These are phyloP conservation scores for Amblyornis subalaris DNA, from an alignment of 2,113 vertebrate genomes.

Conservation along the genomic window DNA sequence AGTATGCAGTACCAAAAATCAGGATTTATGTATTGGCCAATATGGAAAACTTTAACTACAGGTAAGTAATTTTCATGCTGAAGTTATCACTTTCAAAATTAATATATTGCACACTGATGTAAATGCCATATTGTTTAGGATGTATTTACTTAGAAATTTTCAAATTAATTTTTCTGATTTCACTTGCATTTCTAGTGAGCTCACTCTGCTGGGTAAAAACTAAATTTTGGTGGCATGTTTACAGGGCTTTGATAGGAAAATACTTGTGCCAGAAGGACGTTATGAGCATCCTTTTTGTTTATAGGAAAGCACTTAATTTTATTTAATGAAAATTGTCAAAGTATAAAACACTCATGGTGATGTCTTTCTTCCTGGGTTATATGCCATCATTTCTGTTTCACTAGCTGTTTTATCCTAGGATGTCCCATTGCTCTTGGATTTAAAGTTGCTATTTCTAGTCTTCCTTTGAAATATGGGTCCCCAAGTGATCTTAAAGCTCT, in stretches of 20 bases:
- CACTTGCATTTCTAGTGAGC: constrained; percentile 41
- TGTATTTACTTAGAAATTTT: constrained; percentile 38
- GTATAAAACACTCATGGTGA: constrained; percentile 56
- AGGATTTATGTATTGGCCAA: constrained; percentile 64
- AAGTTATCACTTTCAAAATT: constrained; percentile 22
- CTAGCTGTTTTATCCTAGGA: constrained; percentile 11
- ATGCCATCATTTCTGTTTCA: constrained; percentile 30
- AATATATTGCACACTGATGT: constrained; percentile 52
- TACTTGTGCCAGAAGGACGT: constrained; percentile 57
- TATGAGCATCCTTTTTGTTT: constrained; percentile 58
- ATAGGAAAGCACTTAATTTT: constrained; percentile 70
- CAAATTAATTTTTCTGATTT: neutral
- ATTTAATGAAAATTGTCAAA: constrained; percentile 62
- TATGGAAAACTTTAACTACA: constrained; percentile 52
- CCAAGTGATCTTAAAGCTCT: constrained; percentile 11
- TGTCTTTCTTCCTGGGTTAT: constrained; percentile 67
- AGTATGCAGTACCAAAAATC: constrained; percentile 71
- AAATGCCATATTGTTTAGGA: constrained; percentile 62
- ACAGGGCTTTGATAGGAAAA: constrained; percentile 40
- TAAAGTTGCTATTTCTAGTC: constrained; percentile 60
- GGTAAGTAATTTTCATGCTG: constrained; percentile 65
- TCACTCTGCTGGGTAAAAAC: constrained; percentile 27
- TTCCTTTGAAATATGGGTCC: constrained; percentile 44
- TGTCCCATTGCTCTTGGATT: neutral
- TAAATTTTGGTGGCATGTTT: constrained; percentile 33